These are phyloP conservation scores for Ruditapes philippinarum DNA, from an alignment of 1,140 invertebrate species.

Conservation along the genomic window DNA sequence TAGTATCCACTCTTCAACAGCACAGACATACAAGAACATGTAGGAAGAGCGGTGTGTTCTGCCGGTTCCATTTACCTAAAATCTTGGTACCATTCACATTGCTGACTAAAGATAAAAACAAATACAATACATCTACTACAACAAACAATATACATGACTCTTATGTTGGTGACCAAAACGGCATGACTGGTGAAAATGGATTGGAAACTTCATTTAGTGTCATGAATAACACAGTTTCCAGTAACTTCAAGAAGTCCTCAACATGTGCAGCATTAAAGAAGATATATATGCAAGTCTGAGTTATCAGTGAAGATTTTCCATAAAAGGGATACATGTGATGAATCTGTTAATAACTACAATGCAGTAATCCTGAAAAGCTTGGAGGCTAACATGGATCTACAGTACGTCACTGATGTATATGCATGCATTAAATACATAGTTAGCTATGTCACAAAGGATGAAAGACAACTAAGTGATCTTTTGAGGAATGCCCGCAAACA, in stretches of 20 bases:
- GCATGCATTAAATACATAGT: neutral
- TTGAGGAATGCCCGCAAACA: constrained; percentile 31
- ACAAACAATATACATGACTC: neutral
- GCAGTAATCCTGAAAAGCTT: neutral
- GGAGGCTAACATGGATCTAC: constrained; percentile 25
- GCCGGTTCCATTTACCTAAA: constrained; percentile 11
- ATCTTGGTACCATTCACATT: too few relatives aligned
- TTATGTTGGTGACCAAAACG: constrained; percentile 6
- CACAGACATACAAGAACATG: constrained; percentile 25
- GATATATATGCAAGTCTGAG: too few relatives aligned
- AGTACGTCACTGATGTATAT: too few relatives aligned
- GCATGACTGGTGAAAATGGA: neutral
- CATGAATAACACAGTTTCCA: neutral
- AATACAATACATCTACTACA: too few relatives aligned
- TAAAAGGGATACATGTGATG: neutral
- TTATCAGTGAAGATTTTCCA: neutral
- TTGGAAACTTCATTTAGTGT: neutral
- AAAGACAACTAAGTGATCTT: constrained; percentile 1
- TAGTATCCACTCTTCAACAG: constrained; percentile 2
- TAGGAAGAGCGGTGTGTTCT: neutral
- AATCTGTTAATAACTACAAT: constrained; percentile 12
- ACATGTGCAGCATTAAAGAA: too few relatives aligned
- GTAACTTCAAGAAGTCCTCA: neutral
- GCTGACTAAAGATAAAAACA: too few relatives aligned
- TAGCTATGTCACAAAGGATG: constrained; percentile 15